Base-by-base conservation (phyloP, 2,888 invertebrate genomes). In the Drosophila infuscata region DNA sequence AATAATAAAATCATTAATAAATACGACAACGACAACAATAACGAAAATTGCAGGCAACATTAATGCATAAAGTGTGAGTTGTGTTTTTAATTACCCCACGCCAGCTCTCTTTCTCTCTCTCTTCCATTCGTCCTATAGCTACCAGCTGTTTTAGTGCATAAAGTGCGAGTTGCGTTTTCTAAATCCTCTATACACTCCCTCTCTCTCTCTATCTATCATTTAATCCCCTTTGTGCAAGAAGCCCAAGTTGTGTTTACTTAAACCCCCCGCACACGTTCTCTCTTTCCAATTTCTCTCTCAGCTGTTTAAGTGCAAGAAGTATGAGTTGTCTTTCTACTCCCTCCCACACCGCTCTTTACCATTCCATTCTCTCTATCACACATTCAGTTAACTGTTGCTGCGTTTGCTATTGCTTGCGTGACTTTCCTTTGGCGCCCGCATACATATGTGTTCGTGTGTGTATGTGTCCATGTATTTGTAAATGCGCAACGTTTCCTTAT, bases 401-500 rank as follows among this genome's bases (percentile, higher is more conserved):
- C 38, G 54, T 49, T 30, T 72, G 53, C 48, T 41, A 29, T 57
- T 66, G 64, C 68, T 79, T 79, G 78, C 79, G 79, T 79, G 79
- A 79, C 75, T 79, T 75, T 74, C 63, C 53, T 72, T 69, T 63
- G 59, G 74, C 74, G 70, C 66, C 64, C 46, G 48, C 58, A 64
- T 64, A 56, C 66, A 46, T 30, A 59, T 32, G 20, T 41, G n/a
- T 12, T n/a, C 46, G 7, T 52, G 48, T 59, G 49, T 57, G 20
- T 53, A 3, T 29, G 7, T 38, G 53, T 54, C 29, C 49, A 38
- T 56, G 57, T 32, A 32, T 41, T 54, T 29, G n/a, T 78, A 75
- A 83, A 83, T 84, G 88, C 88, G 85, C 88, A 87, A 79, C 88
- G 81, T 83, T 83, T 86, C 75, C 82, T 87, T 87, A 87, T 87